Evolutionary conservation across 37 sponge, comb jelly and placozoan species (phyloP).

Genomic region (Geodia barretti): DNA sequence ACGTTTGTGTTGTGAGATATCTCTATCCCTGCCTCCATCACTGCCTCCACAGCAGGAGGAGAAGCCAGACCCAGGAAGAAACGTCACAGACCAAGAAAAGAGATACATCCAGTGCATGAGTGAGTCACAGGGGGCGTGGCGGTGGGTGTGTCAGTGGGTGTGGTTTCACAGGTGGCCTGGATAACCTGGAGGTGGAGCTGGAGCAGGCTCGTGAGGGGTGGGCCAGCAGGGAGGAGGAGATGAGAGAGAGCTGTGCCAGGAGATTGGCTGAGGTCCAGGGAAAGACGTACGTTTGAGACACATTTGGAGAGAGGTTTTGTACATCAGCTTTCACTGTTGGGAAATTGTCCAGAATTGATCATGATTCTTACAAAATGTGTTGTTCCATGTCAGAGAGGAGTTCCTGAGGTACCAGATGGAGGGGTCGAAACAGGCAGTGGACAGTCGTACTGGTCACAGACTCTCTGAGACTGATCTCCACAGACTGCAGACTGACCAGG

Average conservation of each 20-base stretch:
- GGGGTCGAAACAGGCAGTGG: constrained; percentile 39
- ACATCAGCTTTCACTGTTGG: no score
- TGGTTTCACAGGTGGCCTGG: constrained; percentile 56
- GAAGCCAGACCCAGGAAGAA: constrained; percentile 73
- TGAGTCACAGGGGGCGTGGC: neutral
- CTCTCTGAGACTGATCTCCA: constrained; percentile 11
- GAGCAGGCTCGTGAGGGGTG: constrained; percentile 38
- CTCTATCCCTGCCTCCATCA: neutral
- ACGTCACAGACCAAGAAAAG: constrained; percentile 91
- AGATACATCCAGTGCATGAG: constrained; percentile 79
- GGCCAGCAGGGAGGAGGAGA: constrained; percentile 31
- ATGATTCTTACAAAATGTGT: constrained; percentile 4
- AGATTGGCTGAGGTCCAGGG: no score
- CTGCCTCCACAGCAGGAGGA: constrained; percentile 73
- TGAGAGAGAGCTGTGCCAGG: constrained; percentile 51
- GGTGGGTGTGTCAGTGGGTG: neutral
- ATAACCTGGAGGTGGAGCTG: constrained; percentile 62
- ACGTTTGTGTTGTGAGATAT: neutral
- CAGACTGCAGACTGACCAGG: neutral
- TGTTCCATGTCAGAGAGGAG: constrained; percentile 36
- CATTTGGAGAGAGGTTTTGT: no score
- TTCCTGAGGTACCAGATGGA: constrained; percentile 37
- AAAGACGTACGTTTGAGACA: no score
- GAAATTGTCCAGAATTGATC: no score
- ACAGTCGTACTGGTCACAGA: constrained; percentile 78